phyloP scores from a whole-genome alignment of 2,113 vertebrate genomes.

The Crotalus tigris region DNA sequence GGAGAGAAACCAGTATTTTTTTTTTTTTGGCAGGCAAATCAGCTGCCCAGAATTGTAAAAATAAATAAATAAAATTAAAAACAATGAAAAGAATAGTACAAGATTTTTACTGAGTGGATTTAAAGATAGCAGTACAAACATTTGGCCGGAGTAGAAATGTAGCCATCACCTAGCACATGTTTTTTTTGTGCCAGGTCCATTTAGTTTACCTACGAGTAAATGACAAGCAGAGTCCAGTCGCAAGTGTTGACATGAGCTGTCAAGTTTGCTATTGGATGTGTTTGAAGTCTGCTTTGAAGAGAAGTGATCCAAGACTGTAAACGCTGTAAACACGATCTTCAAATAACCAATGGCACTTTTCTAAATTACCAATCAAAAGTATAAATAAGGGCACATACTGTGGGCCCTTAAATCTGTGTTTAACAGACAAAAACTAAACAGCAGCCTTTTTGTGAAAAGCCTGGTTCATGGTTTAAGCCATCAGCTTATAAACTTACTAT shows the following conservation, averaged over 20 bases:
- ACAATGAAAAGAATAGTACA: background rate
- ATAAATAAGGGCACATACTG: conserved; percentile 55
- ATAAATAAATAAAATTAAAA: background rate
- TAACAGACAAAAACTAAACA: conserved; percentile 53
- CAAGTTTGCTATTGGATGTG: conserved; percentile 41
- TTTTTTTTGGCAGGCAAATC: background rate
- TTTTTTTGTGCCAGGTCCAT: background rate
- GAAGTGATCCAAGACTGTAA: conserved; percentile 59
- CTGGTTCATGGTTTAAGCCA: conserved; percentile 52
- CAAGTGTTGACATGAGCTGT: conserved; percentile 56
- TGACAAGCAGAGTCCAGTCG: conserved; percentile 47
- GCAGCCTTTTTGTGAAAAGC: conserved; percentile 48
- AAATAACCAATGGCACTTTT: conserved; percentile 57
- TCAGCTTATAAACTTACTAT: conserved; percentile 49
- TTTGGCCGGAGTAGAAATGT: background rate
- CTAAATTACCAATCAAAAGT: conserved; percentile 50
- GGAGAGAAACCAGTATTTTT: background rate
- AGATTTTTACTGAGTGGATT: conserved; percentile 1
- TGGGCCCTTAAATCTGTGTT: conserved; percentile 44
- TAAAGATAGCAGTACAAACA: background rate
- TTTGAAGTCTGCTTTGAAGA: conserved; percentile 60
- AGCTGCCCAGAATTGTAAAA: background rate
- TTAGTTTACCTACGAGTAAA: conserved; percentile 44
- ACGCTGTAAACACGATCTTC: conserved; percentile 59
- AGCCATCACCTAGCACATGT: conserved; percentile 26